Evolutionary conservation across 2,888 invertebrate species (phyloP).

Genomic region (Bellardia bayeri): DNA sequence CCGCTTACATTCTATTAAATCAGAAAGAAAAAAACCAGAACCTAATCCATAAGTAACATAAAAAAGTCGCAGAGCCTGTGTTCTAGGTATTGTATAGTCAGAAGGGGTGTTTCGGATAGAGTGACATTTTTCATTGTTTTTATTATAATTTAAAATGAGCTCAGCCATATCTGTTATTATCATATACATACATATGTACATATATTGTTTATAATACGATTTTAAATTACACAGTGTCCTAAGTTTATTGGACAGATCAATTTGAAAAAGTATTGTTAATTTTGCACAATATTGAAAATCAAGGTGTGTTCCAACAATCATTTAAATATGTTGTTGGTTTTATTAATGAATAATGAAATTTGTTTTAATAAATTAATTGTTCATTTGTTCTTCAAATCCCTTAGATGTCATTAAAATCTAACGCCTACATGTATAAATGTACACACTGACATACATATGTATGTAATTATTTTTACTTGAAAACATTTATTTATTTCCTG

Average conservation of each 20-base stretch:
- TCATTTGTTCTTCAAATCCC: constrained; percentile 10
- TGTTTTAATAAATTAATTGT: constrained; percentile 13
- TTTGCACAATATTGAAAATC: constrained; percentile 2
- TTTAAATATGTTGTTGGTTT: constrained; percentile 17
- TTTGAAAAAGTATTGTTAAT: neutral
- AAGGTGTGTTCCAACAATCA: constrained; percentile 34
- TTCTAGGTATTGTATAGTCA: no score
- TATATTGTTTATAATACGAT: no score
- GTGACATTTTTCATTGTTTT: no score
- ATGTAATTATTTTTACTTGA: constrained; percentile 13
- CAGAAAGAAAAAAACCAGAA: no score
- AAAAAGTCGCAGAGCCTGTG: no score
- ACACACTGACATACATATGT: neutral
- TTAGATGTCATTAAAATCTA: constrained; percentile 44
- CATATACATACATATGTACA: no score
- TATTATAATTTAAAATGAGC: no score
- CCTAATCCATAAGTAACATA: no score
- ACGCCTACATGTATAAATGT: constrained; percentile 32
- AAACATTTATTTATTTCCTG: constrained; percentile 62
- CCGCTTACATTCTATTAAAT: no score
- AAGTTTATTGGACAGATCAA: neutral
- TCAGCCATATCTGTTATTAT: no score
- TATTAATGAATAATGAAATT: constrained; percentile 23
- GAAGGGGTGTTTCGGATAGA: no score
- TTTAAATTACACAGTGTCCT: neutral